phyloP scores from a whole-genome alignment of 2,888 invertebrate species.

The Agrochola macilenta region DNA sequence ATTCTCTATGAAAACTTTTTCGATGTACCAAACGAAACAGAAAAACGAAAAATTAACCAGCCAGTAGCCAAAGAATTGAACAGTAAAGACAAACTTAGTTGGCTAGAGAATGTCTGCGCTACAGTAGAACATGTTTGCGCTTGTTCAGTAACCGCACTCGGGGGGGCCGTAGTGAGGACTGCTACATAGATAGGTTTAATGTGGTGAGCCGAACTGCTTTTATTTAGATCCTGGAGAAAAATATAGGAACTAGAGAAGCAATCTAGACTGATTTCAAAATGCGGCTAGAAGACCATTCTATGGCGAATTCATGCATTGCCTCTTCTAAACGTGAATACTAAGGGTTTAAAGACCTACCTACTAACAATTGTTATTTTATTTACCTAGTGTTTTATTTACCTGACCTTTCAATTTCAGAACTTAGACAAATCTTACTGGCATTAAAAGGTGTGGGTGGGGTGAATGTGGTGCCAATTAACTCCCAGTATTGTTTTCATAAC shows the following conservation, averaged over 20 bases:
- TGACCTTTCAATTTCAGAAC: not conserved
- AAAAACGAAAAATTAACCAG: slow-evolving; percentile 10
- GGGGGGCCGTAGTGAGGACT: slow-evolving; percentile 39
- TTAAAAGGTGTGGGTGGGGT: not conserved
- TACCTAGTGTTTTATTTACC: not conserved
- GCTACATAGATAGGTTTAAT: slow-evolving; percentile 34
- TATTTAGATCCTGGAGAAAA: slow-evolving; percentile 21
- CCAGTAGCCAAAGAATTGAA: slow-evolving; percentile 30
- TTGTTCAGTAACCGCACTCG: slow-evolving; percentile 61
- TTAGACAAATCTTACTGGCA: not conserved
- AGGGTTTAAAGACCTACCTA: not conserved
- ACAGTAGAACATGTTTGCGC: slow-evolving; percentile 51
- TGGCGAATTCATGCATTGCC: not conserved
- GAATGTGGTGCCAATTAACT: slow-evolving; percentile 1
- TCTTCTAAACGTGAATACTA: not conserved
- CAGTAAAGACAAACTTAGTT: slow-evolving; percentile 48
- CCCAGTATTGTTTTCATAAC: not conserved
- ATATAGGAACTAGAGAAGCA: not conserved
- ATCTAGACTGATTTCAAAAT: not conserved
- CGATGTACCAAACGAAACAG: not conserved
- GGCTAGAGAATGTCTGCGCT: slow-evolving; percentile 39
- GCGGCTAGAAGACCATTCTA: not conserved
- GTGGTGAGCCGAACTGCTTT: slow-evolving; percentile 41
- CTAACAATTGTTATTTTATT: not conserved
- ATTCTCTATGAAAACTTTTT: not conserved